Conservation (phyloP, 1,140 invertebrate species). For the Coptotermes formosanus region DNA sequence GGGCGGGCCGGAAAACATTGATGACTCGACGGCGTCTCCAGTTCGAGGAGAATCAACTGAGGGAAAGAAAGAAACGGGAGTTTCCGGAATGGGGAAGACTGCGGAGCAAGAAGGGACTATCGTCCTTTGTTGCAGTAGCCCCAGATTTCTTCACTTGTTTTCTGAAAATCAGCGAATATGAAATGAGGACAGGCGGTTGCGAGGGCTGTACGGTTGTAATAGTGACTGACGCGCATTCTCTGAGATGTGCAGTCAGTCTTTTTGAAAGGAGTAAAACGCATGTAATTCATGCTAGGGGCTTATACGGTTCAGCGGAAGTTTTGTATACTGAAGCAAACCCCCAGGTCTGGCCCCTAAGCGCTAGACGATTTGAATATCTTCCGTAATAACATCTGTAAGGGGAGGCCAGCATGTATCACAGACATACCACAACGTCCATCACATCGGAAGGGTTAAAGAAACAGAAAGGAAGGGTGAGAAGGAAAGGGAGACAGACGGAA, state of each 20-base stretch:
- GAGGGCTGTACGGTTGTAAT: not conserved
- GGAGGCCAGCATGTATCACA: not conserved
- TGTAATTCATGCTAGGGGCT: not conserved
- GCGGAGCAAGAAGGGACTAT: too few species aligned
- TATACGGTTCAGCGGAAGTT: not conserved
- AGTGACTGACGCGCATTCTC: not conserved
- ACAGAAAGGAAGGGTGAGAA: too few species aligned
- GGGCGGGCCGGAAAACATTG: too few species aligned
- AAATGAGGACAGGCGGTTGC: not conserved
- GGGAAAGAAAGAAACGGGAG: too few species aligned
- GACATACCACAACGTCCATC: too few species aligned
- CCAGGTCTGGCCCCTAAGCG: not conserved
- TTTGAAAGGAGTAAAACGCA: not conserved
- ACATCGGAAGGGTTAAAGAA: too few species aligned
- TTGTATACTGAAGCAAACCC: not conserved
- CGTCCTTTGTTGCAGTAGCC: not conserved
- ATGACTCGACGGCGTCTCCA: too few species aligned
- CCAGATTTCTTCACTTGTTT: not conserved
- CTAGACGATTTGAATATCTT: not conserved
- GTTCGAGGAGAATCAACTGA: too few species aligned
- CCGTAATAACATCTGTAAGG: not conserved
- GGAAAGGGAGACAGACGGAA: too few species aligned
- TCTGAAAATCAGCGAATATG: not conserved
- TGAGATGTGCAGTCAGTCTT: not conserved
- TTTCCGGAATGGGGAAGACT: too few species aligned